Evolutionary conservation across 2,113 vertebrate species (phyloP).

Genomic region (Neogale vison): DNA sequence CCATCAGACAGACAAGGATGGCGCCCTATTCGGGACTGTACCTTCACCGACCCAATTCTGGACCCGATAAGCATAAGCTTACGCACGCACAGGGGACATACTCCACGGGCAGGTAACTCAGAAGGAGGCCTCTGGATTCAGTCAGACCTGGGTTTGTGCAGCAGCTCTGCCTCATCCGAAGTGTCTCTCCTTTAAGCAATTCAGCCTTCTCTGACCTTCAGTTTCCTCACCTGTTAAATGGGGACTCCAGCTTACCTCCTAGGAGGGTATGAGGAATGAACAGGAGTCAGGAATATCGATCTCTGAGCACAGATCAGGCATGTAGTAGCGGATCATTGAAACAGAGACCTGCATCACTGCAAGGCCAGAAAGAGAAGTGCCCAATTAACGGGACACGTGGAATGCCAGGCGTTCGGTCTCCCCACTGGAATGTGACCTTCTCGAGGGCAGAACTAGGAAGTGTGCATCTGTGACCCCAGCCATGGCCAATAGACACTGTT

Average conservation of each 20-base stretch:
- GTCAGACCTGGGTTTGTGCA: not conserved
- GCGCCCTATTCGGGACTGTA: not conserved
- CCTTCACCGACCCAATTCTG: not conserved
- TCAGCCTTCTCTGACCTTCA: not conserved
- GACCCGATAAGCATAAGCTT: not conserved
- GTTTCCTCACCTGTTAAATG: not conserved
- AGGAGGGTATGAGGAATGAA: not conserved
- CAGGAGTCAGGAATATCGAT: not conserved
- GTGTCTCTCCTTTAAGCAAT: not conserved
- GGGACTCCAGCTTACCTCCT: not conserved
- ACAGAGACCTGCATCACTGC: not conserved
- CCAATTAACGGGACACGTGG: not conserved
- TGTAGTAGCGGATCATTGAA: not conserved
- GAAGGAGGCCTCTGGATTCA: not conserved
- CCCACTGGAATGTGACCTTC: not conserved
- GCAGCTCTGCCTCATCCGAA: not conserved
- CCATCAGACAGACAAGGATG: not conserved
- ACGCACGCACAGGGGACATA: not conserved
- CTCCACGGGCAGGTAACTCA: not conserved
- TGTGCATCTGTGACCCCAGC: not conserved
- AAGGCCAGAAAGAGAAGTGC: not conserved
- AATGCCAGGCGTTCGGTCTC: not conserved
- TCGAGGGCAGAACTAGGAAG: rapidly evolving
- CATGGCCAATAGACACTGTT: not conserved
- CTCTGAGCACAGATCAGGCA: not conserved